Evolutionary conservation across 2,113 vertebrate genomes (phyloP).

Genomic region (Tichodroma muraria): DNA sequence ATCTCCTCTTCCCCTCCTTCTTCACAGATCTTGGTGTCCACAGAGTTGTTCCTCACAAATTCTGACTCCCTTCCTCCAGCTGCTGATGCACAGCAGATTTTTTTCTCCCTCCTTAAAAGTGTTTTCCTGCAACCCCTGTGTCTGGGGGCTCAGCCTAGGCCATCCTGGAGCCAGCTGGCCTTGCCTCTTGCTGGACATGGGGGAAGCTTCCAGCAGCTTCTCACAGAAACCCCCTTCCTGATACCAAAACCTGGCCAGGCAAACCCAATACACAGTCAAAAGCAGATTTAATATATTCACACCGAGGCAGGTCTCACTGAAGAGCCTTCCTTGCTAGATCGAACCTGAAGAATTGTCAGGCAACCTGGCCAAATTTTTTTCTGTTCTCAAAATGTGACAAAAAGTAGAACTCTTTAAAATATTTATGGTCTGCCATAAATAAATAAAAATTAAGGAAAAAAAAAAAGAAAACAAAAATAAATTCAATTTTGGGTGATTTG

Average conservation of each 20-base stretch:
- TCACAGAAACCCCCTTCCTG: background rate
- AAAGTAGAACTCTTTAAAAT: background rate
- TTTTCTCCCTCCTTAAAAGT: background rate
- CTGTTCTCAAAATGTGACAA: background rate
- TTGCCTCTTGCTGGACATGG: background rate
- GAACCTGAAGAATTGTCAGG: background rate
- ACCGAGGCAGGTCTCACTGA: background rate
- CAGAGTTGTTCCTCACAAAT: background rate
- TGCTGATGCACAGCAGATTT: background rate
- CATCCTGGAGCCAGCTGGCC: background rate
- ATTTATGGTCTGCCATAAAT: background rate
- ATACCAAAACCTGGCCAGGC: background rate
- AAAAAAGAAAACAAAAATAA: background rate
- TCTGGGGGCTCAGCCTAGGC: background rate
- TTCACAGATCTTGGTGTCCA: background rate
- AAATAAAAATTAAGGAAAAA: background rate
- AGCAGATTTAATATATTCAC: background rate
- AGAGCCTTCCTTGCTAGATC: background rate
- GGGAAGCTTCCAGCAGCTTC: background rate
- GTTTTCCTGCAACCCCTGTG: fast-evolving
- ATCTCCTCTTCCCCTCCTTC: background rate
- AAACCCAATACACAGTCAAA: background rate
- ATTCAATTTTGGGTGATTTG: background rate
- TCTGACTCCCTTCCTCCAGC: too few relatives aligned
- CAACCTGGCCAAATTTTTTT: background rate